Base-by-base conservation (phyloP, 2,113 vertebrate genomes). In the Cyanoliseus patagonus region DNA sequence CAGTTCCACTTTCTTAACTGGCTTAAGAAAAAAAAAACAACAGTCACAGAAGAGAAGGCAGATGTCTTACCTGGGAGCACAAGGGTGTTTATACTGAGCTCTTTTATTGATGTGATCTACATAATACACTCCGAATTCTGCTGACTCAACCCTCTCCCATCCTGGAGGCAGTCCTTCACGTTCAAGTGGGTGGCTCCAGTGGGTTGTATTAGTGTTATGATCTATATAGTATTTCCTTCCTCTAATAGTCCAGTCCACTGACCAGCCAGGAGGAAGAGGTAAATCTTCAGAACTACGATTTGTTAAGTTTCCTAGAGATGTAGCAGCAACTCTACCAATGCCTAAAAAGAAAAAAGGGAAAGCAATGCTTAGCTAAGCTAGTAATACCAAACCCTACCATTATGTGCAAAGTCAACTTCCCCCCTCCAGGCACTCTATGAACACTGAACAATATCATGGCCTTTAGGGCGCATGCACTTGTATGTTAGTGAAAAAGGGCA, bases 181-280 rank as follows among this genome's bases (percentile, higher is more conserved):
- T 97, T 99, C 99, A 37, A 99, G 98, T 4, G 99, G 99, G 85
- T 99, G 99, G 98, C 99, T 99, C 99, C 99, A 99, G 86, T 99
- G 99, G 10, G 99, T 99, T 2, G 99, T 99, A 94, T 99, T 99
- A 14, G 99, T 99, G 98, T 99, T 99, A 95, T 99, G 99, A 82
- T 99, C 99, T 55, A 99, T 99, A 91, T 99, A 99, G 92, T 99
- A 99, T 94, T 99, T 99, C 96, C 99, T 99, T 96, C 99, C 99
- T 72, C 99, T 96, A 92, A 99, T 99, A 93, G 99, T 99, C 99
- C 99, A 99, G 98, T 99, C 99, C 69, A 99, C 98, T 52, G 99
- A 98, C 99, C 99, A 99, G 96, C 99, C 99, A 27, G 97, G 98
- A 88, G 99, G 99, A 92, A 99, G 99, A 74, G 99, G 99, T 75